Base-by-base conservation (phyloP, 2,888 invertebrate genomes). In the Pegoplata infirma region DNA sequence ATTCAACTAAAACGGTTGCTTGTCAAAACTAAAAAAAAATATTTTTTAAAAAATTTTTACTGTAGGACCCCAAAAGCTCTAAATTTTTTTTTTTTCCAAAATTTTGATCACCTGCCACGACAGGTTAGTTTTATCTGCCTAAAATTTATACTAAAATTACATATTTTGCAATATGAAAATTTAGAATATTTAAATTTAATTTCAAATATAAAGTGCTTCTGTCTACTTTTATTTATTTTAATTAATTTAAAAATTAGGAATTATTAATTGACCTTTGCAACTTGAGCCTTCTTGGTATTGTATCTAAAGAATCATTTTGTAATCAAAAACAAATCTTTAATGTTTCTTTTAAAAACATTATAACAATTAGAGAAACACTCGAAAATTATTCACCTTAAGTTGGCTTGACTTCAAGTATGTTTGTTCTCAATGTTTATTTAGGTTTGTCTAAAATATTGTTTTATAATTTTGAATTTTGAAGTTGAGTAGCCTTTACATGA, bases 401-500 rank as follows among this genome's bases (percentile, higher is more conserved):
- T n/a, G n/a, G n/a, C n/a, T n/a, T n/a, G 12, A 40, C n/a, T 40
- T 40, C 6, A 25, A 25, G 25, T 25, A 25, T 25, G 3, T 25
- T 5, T 25, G 25, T 25, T 25, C 25, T 36, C n/a, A 40, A 40
- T 40, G 36, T 40, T 4, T 2, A 12, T 40, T 40, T 40, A 12
- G 12, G 36, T 40, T 40, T n/a, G 36, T 12, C n/a, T 40, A n/a
- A n/a, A n/a, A n/a, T n/a, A n/a, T n/a, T 40, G 36, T 40, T n/a
- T 40, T 1, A 40, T 2, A n/a, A 12, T 36, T 8, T 40, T n/a
- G 3, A 25, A 25, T 5, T 40, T 40, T 40, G 7, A 61, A 59
- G 59, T 61, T 61, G 40, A 32, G 44, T 28, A 66, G 66, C 14
- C 55, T 55, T 16, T 36, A 56, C 16, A 56, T 46, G 44, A 55